These are phyloP conservation scores for Stegostoma tigrinum DNA, from an alignment of 2,113 vertebrate genomes.

Conservation along the genomic window DNA sequence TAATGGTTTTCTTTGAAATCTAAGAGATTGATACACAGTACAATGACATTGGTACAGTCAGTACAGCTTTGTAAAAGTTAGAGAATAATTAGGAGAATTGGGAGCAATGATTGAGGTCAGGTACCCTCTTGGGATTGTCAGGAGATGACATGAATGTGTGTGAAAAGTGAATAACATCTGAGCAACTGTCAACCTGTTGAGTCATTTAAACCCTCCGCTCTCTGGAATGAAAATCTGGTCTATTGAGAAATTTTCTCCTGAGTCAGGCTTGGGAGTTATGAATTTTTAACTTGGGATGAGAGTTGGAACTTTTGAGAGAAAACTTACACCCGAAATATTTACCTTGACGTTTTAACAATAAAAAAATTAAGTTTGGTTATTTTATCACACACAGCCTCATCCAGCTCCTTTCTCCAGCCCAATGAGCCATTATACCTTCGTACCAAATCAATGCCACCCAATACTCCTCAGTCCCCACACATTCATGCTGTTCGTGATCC, in stretches of 20 bases:
- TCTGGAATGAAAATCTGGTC: too few relatives aligned
- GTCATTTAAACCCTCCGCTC: too few relatives aligned
- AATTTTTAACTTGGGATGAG: too few relatives aligned
- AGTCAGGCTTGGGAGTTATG: too few relatives aligned
- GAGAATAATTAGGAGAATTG: not conserved
- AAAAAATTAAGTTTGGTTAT: not conserved
- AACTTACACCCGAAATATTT: not conserved
- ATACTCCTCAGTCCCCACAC: not conserved
- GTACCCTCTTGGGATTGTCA: too few relatives aligned
- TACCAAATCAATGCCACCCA: not conserved
- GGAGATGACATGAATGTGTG: too few relatives aligned
- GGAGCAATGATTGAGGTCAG: not conserved
- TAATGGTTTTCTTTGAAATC: not conserved
- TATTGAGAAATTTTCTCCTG: too few relatives aligned
- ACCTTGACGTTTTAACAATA: not conserved
- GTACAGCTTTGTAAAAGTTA: not conserved
- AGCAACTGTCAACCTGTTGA: too few relatives aligned
- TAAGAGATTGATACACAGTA: not conserved
- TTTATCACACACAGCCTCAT: not conserved
- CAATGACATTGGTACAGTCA: not conserved
- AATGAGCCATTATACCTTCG: too few relatives aligned
- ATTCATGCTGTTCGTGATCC: not conserved
- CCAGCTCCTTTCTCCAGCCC: not conserved
- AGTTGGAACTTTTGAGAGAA: not conserved
- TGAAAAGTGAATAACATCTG: too few relatives aligned